Percentiles rank a stretch among this genome's conserved stretches.
These are phyloP conservation scores for Osmoderma eremita DNA, from an alignment of 2,888 invertebrate genomes.

Conservation along the genomic window DNA sequence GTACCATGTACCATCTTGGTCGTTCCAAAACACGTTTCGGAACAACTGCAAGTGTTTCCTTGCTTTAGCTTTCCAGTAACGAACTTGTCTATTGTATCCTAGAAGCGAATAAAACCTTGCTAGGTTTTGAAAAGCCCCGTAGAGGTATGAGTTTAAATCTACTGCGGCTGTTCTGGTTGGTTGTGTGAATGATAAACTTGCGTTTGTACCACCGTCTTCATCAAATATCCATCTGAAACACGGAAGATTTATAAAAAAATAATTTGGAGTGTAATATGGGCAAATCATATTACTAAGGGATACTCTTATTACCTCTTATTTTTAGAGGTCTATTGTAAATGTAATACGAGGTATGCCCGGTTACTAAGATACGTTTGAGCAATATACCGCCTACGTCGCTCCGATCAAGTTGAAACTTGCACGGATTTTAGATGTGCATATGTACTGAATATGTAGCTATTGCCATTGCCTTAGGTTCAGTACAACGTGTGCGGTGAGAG, in stretches of 20 bases:
- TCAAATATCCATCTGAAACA: conserved; percentile 73
- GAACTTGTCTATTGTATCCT: conserved; percentile 64
- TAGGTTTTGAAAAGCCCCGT: conserved; percentile 73
- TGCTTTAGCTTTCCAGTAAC: conserved; percentile 67
- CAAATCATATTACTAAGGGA: too few relatives aligned
- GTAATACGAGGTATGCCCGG: too few relatives aligned
- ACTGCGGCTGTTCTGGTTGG: conserved; percentile 79
- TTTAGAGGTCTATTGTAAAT: too few relatives aligned
- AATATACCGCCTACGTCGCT: too few relatives aligned
- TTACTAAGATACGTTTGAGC: too few relatives aligned
- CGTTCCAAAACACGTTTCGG: conserved; percentile 78
- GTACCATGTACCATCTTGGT: conserved; percentile 80
- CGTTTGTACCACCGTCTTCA: conserved; percentile 67
- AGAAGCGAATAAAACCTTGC: conserved; percentile 69
- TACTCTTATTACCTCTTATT: too few relatives aligned
- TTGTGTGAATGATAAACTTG: conserved; percentile 70
- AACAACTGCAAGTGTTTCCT: conserved; percentile 71
- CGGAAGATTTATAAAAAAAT: background rate
- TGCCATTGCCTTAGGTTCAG: too few relatives aligned
- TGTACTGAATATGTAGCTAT: too few relatives aligned
- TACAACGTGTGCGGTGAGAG: too few relatives aligned
- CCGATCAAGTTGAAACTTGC: too few relatives aligned
- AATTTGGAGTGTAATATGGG: too few relatives aligned
- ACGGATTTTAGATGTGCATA: too few relatives aligned
- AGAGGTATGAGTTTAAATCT: conserved; percentile 83